phyloP scores from a whole-genome alignment of 2,888 invertebrate genomes.

The Micoletzkya japonica region DNA sequence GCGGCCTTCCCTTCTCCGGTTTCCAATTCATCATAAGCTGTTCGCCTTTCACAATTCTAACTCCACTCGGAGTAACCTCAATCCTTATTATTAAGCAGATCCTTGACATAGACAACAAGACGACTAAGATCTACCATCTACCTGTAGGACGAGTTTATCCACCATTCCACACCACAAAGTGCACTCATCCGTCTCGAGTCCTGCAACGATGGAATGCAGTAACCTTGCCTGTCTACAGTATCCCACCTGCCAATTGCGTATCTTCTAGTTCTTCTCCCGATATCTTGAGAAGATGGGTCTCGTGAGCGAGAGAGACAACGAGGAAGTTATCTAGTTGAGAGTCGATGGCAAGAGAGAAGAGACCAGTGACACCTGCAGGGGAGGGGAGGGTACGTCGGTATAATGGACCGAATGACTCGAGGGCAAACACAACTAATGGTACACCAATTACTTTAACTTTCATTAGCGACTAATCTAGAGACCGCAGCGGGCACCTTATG shows the following conservation, averaged over 20 bases:
- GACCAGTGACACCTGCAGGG: conserved; percentile 27
- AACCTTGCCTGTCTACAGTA: not conserved
- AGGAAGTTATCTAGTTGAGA: conserved; percentile 76
- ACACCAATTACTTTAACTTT: conserved; percentile 96
- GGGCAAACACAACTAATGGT: conserved; percentile 68
- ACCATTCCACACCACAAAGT: conserved; percentile 80
- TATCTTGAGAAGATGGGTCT: conserved; percentile 78
- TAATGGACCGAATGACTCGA: no score
- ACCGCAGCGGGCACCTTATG: no score
- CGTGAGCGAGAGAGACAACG: conserved; percentile 92
- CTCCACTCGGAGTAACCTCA: conserved; percentile 63
- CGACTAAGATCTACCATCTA: no score
- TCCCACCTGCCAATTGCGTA: conserved; percentile 41
- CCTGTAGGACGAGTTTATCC: conserved; percentile 37
- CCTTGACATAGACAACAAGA: no score
- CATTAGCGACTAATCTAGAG: conserved; percentile 70
- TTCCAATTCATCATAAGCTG: conserved; percentile 54
- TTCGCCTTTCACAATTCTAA: conserved; percentile 76
- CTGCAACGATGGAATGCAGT: conserved; percentile 67
- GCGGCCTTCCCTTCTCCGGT: conserved; percentile 32
- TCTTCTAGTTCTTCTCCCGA: conserved; percentile 97
- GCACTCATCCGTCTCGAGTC: conserved; percentile 87
- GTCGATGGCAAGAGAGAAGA: conserved; percentile 35
- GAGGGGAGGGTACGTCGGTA: no score
- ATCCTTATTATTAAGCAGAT: no score